Base-by-base conservation (phyloP, 2,888 invertebrate species). In the Lucinisca nassula region DNA sequence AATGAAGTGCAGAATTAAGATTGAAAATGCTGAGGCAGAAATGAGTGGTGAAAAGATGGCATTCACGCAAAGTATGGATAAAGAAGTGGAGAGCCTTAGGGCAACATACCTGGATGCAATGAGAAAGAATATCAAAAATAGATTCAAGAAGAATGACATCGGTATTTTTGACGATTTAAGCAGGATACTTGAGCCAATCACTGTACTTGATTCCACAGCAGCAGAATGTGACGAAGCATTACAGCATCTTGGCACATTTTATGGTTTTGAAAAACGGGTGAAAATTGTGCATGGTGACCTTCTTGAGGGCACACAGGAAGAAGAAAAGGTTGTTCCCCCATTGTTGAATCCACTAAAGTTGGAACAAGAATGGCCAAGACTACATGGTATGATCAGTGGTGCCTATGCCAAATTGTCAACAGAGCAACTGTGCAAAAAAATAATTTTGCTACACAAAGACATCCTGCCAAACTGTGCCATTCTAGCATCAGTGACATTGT, bases 401-500 rank as follows among this genome's bases (percentile, higher is more conserved):
- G 70, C 70, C 8, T 79, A 79, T 49, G 12, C 14, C 30, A 67
- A 40, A 1, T n/a, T 35, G 12, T 6, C 1, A 2, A 37, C 37
- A 61, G 4, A 4, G 24, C 10, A 35, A n/a, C 21, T 78, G n/a
- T 78, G 78, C 27, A 35, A 38, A 24, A 78, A 30, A 78, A 17
- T 78, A 0, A 61, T 78, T 14, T 21, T 45, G 14, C 35, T 78
- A 1, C 78, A 78, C 45, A 38, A 2, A 8, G 67, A 78, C 17
- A 2, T 35, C 3, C 21, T 78, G 32, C 78, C 78, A 78, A 45
- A 78, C n/a, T 1, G 45, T 27, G 32, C 21, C 14, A 75, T 12
- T 6, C 4, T 75, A 45, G 38, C 45, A 21, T n/a, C 24, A 12
- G 77, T 80, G 17, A 76, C 85, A 12, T 32, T 84, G 10, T 85